phyloP scores from a whole-genome alignment of 1,140 invertebrate genomes.

The Zaprionus capensis region DNA sequence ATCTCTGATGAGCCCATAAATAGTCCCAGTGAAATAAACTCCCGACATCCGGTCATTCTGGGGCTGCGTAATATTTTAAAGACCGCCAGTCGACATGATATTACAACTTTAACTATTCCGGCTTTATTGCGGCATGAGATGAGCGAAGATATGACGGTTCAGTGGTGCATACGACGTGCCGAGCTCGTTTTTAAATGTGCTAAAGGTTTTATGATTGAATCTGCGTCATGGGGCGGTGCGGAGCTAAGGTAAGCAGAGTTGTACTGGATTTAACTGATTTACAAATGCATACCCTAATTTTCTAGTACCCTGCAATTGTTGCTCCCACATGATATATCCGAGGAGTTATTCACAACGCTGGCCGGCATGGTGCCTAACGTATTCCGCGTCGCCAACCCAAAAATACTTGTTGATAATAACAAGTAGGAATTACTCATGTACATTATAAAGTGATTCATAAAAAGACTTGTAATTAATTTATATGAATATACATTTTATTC shows the following conservation, averaged over 20 bases:
- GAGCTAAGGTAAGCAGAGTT: slow-evolving; percentile 88
- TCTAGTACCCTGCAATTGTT: slow-evolving; percentile 84
- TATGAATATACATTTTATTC: slow-evolving; percentile 81
- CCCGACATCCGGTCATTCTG: slow-evolving; percentile 97
- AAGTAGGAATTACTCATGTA: slow-evolving; percentile 38
- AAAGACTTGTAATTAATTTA: slow-evolving; percentile 59
- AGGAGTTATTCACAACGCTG: slow-evolving; percentile 92
- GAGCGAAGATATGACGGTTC: slow-evolving; percentile 98
- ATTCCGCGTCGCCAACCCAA: slow-evolving; percentile 95
- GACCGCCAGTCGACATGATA: slow-evolving; percentile 95
- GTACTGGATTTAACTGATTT: background rate
- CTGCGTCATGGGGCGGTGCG: slow-evolving; percentile 95
- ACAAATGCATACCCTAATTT: slow-evolving; percentile 11
- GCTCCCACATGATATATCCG: slow-evolving; percentile 91
- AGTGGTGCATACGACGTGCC: slow-evolving; percentile 97
- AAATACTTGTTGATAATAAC: slow-evolving; percentile 85
- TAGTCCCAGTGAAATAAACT: slow-evolving; percentile 94
- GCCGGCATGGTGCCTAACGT: slow-evolving; percentile 95
- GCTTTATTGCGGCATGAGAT: slow-evolving; percentile 96
- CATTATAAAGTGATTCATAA: slow-evolving; percentile 42
- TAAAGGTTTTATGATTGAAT: slow-evolving; percentile 99
- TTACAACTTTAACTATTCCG: slow-evolving; percentile 96
- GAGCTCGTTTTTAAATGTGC: slow-evolving; percentile 99
- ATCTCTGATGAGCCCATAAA: slow-evolving; percentile 91
- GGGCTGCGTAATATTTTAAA: slow-evolving; percentile 97